Evolutionary conservation across 1,140 invertebrate species (phyloP), one percentile per base, ranked within the genome.

Genomic region (Drosophila trapezifrons): DNA sequence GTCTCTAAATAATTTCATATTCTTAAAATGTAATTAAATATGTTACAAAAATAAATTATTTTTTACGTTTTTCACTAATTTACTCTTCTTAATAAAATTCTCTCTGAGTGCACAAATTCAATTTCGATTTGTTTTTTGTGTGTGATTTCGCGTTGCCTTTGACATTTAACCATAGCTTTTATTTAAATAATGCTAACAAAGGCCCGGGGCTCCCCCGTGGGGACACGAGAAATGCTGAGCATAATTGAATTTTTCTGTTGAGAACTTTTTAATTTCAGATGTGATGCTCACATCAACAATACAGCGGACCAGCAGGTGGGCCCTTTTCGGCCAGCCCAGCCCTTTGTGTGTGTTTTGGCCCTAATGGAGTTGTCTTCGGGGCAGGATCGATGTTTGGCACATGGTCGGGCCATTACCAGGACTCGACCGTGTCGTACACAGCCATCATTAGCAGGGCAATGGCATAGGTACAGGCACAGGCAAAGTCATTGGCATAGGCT

Each of bases 171-270:
- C n/a, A 38, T 32, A n/a, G 40, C 37, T 46, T 63, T 51, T 27
- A 75, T 71, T 82, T 51, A 58, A 85, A 78, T 66, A 49, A 67
- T 64, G 57, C 42, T 22, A 45, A 70, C 60, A 69, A 54, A 40
- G 25, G 27, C 37, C 17, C 6, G 8, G 0, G 13, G 45, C 20
- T n/a, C 12, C 37, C 56, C 37, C 32, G 35, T 47, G 45, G 32
- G 32, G 2, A 54, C 18, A 56, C n/a, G 55, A 35, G 32, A 43
- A 62, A 74, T 66, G 67, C 49, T 45, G 49, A 78, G 52, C 71
- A 69, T 86, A 86, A 86, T 87, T 83, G 83, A 86, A 82, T 83
- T 82, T 73, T 83, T 79, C 71, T 86, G 83, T 86, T 86, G 78
- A 70, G 83, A 20, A 65, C 56, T 76, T 83, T 79, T 70, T 74